phyloP scores from a whole-genome alignment of 2,797 vertebrate genomes.

The Chaetodon trifasciatus region DNA sequence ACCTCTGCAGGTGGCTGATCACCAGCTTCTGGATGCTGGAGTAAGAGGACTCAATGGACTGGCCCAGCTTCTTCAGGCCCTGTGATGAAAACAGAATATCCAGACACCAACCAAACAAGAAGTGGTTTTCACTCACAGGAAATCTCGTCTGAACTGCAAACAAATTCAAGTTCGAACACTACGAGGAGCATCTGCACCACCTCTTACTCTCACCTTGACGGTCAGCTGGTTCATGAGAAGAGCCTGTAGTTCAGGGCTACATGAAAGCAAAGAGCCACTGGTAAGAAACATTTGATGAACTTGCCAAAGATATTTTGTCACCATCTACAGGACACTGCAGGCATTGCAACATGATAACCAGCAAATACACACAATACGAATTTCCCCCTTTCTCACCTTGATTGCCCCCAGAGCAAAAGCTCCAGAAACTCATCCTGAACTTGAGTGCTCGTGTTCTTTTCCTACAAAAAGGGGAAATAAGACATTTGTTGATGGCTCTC shows the following conservation, averaged over 20 bases:
- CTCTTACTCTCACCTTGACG: conserved; percentile 89
- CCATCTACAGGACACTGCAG: conserved; percentile 49
- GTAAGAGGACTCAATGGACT: conserved; percentile 98
- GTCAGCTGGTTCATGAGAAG: conserved; percentile 98
- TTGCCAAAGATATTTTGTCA: neutral
- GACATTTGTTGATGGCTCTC: neutral
- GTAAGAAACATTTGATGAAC: neutral
- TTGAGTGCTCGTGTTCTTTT: conserved; percentile 98
- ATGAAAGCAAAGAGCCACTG: conserved; percentile 43
- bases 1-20: conserved; percentile 99
- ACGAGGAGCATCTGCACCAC: neutral
- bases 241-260: conserved; percentile 94
- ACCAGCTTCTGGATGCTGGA: conserved; percentile 98
- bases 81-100: conserved; percentile 58
- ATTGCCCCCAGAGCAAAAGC: conserved; percentile 96
- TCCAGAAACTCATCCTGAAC: conserved; percentile 99
- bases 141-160: neutral
- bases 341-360: conserved; percentile 18
- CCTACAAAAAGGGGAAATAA: conserved; percentile 76
- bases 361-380: neutral
- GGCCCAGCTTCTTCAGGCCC: conserved; percentile 98
- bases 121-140: neutral
- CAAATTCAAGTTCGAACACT: no score
- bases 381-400: conserved; percentile 84
- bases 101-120: neutral